A percentile compares a stretch with the other conserved stretches of the same genome.
Evolutionary conservation across 1,140 invertebrate genomes (phyloP).

Genomic region (Ruditapes philippinarum): DNA sequence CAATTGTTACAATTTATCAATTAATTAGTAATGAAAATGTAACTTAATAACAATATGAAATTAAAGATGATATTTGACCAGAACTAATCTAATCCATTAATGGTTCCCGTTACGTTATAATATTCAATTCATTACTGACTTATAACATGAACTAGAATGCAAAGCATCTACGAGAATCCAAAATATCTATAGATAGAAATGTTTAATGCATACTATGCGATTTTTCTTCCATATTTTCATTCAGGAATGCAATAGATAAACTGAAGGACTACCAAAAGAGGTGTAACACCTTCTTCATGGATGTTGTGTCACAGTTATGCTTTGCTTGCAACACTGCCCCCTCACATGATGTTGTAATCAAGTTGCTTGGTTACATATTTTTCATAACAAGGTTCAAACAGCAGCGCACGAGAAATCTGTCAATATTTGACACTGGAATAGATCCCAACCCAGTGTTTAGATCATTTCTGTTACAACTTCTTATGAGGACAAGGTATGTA

Average conservation of each 20-base stretch:
- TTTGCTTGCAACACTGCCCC: conserved; percentile 78
- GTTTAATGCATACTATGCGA: no score
- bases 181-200: no score
- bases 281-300: conserved; percentile 82
- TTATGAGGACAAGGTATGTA: conserved; percentile 75
- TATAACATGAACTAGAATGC: no score
- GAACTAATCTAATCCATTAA: no score
- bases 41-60: not conserved
- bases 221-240: no score
- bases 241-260: conserved; percentile 17
- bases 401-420: conserved; percentile 72
- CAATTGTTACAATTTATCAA: no score
- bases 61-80: no score
- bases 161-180: no score
- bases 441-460: conserved; percentile 83
- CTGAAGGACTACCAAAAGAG: conserved; percentile 68
- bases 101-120: no score
- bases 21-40: no score
- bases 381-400: conserved; percentile 15
- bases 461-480: conserved; percentile 80
- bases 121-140: no score
- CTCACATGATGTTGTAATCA: conserved; percentile 73
- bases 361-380: conserved; percentile 78
- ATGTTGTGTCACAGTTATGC: conserved; percentile 80
- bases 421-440: conserved; percentile 77